Conservation (phyloP, 2,113 vertebrate species). For the Rhea pennata region DNA sequence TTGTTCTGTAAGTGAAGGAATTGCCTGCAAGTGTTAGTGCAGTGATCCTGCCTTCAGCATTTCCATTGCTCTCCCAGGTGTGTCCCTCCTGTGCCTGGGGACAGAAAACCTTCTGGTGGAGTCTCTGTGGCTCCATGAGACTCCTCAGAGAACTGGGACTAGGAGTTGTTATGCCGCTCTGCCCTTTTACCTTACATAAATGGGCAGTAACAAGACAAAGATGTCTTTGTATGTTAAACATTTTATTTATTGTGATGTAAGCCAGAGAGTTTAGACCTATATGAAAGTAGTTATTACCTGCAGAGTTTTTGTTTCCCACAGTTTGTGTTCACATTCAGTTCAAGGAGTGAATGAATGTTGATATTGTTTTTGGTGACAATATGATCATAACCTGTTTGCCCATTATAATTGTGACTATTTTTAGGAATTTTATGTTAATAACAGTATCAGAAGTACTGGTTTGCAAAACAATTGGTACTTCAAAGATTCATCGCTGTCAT, state of each 20-base stretch:
- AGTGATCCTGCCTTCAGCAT: neutral
- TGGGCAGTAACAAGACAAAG: neutral
- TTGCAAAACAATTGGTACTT: neutral
- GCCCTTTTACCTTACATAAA: neutral
- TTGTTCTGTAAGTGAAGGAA: neutral
- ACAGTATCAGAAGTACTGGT: neutral
- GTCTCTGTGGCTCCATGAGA: neutral
- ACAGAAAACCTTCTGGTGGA: accelerated
- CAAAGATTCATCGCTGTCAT: neutral
- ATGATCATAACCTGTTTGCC: neutral
- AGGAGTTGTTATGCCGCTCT: neutral
- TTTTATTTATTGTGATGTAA: neutral
- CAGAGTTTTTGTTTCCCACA: neutral
- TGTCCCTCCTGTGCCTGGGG: neutral
- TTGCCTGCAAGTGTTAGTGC: neutral
- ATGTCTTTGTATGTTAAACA: neutral
- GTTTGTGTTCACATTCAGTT: neutral
- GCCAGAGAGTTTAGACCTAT: neutral
- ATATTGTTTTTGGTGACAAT: too few relatives aligned
- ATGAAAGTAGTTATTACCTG: neutral
- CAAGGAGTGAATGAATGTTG: neutral
- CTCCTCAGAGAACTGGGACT: neutral
- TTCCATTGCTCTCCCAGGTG: neutral
- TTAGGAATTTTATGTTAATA: neutral
- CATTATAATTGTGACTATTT: neutral